Base-by-base conservation (phyloP, 2,888 invertebrate genomes). In the Cephus runcator region DNA sequence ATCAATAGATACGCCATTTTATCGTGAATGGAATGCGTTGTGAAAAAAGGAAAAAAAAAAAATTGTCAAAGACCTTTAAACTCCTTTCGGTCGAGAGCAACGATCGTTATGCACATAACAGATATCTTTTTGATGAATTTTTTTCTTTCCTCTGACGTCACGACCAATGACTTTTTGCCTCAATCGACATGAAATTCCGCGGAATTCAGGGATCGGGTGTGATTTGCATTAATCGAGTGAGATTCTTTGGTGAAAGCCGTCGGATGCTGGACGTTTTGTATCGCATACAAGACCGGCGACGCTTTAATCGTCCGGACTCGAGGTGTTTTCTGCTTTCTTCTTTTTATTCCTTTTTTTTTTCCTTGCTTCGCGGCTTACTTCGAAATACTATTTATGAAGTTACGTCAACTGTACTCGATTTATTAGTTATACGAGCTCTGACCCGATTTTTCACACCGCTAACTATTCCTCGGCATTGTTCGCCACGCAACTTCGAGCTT, bases 1-100 rank as follows among this genome's bases (percentile, higher is more conserved):
- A 76, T 35, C 68, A 56, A 76, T 69, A 34, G 73, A 71, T 76
- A 56, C 79, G 79, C 69, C 73, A 73, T 56, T 56, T 56, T 9
- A 23, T 56, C 2, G 23, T 56, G 9, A 56, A 56, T 56, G 56
- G 56, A 56, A 56, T 56, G 15, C 23, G 23, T 23, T 23, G 56
- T 15, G 6, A 40, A 40, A 15, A 40, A 40, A 40, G 3, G 4
- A 12, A 23, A 6, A 56, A 23, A 2, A 23, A 23, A 56, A 15
- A 56, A 15, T 56, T 9, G 23, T 2, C 15, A 56, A 6, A 56
- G 56, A 56, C 56, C 56, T 56, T 56, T 56, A 23, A 56, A 9
- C 56, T 56, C 56, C 56, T 56, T 56, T 56, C 0, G 23, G 56
- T 23, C 23, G 56, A 56, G 56, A 56, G 56, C 23, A 56, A 56